Evolutionary conservation across 2,797 vertebrate species (phyloP), one percentile per base, ranked within the genome.

Genomic region (Eleutherodactylus coqui): DNA sequence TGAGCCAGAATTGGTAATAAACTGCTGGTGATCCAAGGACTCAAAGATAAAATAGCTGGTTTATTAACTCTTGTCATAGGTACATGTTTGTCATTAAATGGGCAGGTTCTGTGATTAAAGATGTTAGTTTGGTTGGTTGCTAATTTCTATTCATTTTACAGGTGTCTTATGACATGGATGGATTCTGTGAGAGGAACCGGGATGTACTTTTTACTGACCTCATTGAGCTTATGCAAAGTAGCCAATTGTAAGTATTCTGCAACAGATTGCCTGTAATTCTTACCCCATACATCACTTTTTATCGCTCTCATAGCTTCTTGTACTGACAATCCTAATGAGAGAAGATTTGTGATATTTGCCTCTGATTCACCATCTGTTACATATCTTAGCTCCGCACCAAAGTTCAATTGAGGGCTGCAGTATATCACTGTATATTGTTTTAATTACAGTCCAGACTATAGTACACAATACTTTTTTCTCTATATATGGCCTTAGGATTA

Each of bases 221-320:
- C 92, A 99, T 99, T 34, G 98, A 99, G 90, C 91, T 99, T 90
- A 99, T 99, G 98, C 98, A 99, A 91, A 99, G 97, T 96, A 99
- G 98, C 90, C 96, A 99, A 91, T 95, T 96, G 98, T 99, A 93
- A 96, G 97, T 96, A 84, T 81, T 29, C 24, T 16, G 49, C 45
- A 10, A 43, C 5, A 78, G 21, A 29, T 10, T 72, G 43, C 4
- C 19, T 38, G 7, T 7, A 14, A 43, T 19, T 34, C 29, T 64
- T 27, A 32, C 32, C 62, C 62, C 5, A 34, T 64, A 14, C 5
- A 34, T 17, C 29, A 29, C 0, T 62, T 55, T 53, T 53, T 53
- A 53, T 24, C 5, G 17, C 51, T 53, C 4, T 7, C 16, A 49
- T 43, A n/a, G n/a, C n/a, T n/a, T n/a, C n/a, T n/a, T n/a, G n/a